Percentiles rank a stretch among this genome's conserved stretches.
phyloP scores from a whole-genome alignment of 2,113 vertebrate species.

The Macheiramphus alcinus region DNA sequence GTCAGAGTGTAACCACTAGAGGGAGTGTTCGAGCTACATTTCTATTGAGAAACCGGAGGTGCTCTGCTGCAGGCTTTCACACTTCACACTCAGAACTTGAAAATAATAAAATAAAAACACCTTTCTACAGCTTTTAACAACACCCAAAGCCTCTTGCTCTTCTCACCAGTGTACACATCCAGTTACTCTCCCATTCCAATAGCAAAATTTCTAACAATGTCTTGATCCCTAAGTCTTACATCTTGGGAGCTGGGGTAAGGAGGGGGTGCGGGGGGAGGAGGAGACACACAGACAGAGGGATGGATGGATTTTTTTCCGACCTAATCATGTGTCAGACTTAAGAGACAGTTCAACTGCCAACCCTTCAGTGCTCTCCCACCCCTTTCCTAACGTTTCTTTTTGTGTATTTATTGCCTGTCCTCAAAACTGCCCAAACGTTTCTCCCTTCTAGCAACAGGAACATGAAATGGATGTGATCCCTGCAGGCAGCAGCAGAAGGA shows the following conservation, averaged over 20 bases:
- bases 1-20: not conserved
- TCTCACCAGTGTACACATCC: not conserved
- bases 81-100: not conserved
- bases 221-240: not conserved
- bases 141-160: not conserved
- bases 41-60: not conserved
- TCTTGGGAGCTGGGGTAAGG: not conserved
- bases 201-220: not conserved
- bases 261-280: too few relatives aligned
- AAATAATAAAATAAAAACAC: rapidly evolving
- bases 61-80: not conserved
- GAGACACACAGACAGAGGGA: rapidly evolving
- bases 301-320: not conserved
- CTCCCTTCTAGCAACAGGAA: not conserved
- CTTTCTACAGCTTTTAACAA: not conserved
- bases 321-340: not conserved
- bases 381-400: not conserved
- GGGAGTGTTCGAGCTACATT: not conserved
- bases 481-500: not conserved
- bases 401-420: not conserved
- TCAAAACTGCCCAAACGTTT: not conserved
- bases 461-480: rapidly evolving
- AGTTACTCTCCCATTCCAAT: not conserved
- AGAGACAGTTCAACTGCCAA: not conserved
- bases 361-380: not conserved